Evolutionary conservation across 1,140 invertebrate species (phyloP).

Genomic region (Drosophila funebris): DNA sequence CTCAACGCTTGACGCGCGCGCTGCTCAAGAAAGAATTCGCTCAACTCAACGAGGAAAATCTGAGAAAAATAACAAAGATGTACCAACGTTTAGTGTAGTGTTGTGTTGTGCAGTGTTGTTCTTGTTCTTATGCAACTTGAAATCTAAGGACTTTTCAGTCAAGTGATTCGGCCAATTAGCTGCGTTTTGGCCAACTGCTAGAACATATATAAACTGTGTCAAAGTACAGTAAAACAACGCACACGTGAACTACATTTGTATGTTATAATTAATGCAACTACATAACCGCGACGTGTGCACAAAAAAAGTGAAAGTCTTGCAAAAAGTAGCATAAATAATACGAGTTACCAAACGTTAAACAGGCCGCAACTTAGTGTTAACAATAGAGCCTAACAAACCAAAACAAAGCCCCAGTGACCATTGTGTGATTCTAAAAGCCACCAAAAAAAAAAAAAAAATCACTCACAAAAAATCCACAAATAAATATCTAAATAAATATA

Average conservation of each 20-base stretch:
- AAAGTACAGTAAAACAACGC: background rate
- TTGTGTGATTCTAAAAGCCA: conserved; percentile 75
- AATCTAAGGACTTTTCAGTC: conserved; percentile 15
- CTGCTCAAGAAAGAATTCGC: conserved; percentile 42
- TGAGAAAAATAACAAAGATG: background rate
- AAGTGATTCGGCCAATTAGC: conserved; percentile 33
- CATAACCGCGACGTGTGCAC: conserved; percentile 27
- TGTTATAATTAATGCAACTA: conserved; percentile 19
- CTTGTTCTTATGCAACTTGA: background rate
- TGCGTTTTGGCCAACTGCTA: conserved; percentile 23
- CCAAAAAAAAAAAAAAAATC: too few relatives aligned
- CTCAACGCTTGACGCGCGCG: conserved; percentile 77
- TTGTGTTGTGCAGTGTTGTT: conserved; percentile 4
- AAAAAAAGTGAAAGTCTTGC: conserved; percentile 41
- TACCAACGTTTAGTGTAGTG: conserved; percentile 1
- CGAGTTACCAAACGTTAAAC: conserved; percentile 39
- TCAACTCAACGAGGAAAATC: background rate
- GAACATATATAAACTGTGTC: conserved; percentile 8
- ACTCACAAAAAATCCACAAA: conserved; percentile 25
- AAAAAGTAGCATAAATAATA: conserved; percentile 55
- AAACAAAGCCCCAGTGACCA: conserved; percentile 52
- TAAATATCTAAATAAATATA: conserved; percentile 45
- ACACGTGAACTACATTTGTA: background rate
- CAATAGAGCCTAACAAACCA: conserved; percentile 48
- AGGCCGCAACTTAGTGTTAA: conserved; percentile 34